Conservation (phyloP, 2,888 invertebrate species). For the Seladonia tumulorum region DNA sequence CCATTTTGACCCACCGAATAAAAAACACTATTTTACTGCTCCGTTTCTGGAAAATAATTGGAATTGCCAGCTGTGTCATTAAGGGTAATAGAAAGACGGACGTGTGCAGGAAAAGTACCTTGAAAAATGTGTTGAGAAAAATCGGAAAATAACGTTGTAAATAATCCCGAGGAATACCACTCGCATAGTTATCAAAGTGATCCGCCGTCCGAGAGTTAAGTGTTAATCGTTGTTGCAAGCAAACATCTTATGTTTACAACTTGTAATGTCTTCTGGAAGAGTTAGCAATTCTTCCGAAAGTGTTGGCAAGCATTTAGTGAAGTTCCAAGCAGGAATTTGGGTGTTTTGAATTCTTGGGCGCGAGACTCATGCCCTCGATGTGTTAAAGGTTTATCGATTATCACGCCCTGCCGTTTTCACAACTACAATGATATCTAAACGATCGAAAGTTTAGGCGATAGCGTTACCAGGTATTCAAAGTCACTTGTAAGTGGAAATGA, state of each 20-base stretch:
- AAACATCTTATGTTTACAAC: slow-evolving; percentile 6
- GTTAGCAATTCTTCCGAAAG: background rate
- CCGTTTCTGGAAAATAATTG: background rate
- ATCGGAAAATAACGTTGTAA: background rate
- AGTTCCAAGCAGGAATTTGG: background rate
- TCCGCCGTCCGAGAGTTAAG: background rate
- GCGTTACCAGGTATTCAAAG: background rate
- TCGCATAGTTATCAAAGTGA: background rate
- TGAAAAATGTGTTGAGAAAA: background rate
- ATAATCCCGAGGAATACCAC: background rate
- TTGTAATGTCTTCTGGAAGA: background rate
- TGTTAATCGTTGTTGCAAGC: background rate
- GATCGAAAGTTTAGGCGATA: background rate
- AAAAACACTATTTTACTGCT: background rate
- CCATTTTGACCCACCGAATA: too few relatives aligned
- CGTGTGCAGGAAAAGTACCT: background rate
- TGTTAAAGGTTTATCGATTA: background rate
- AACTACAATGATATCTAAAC: background rate
- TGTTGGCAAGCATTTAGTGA: slow-evolving; percentile 6
- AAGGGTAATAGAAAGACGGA: background rate
- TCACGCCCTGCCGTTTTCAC: background rate
- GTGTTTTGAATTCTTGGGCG: background rate
- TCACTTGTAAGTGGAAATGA: background rate
- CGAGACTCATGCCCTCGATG: background rate
- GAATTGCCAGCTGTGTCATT: background rate